Conservation (phyloP, 2,888 invertebrate species). For the Nomada goodeniana region DNA sequence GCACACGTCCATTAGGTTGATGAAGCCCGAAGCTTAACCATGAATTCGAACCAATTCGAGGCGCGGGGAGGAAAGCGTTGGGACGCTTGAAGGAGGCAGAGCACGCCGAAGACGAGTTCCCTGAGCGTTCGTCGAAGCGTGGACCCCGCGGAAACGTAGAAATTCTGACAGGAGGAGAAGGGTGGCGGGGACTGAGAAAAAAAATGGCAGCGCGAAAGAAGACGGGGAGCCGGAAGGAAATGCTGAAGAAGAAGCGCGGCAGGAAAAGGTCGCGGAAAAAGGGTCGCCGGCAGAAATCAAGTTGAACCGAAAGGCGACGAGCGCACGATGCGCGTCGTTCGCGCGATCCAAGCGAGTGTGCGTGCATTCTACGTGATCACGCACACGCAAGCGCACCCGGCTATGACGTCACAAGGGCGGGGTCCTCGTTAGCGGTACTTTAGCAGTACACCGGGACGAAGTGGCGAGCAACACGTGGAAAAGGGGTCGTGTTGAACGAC, state of each 20-base stretch:
- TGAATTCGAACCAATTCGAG: not conserved
- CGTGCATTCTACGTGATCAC: constrained; percentile 57
- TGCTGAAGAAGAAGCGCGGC: not conserved
- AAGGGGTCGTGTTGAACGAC: constrained; percentile 66
- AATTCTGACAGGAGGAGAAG: not conserved
- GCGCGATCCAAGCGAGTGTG: constrained; percentile 10
- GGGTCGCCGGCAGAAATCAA: not conserved
- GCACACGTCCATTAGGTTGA: not conserved
- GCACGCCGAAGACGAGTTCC: too few relatives aligned
- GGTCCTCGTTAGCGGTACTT: constrained; percentile 80
- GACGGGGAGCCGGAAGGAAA: not conserved
- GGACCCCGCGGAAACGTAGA: not conserved
- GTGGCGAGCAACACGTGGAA: constrained; percentile 82
- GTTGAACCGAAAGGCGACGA: not conserved
- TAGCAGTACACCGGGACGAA: constrained; percentile 62
- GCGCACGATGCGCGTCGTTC: constrained; percentile 10
- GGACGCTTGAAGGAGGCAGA: too few relatives aligned
- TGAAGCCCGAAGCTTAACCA: not conserved
- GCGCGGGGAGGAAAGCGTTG: not conserved
- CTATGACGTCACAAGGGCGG: constrained; percentile 82
- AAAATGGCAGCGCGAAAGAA: too few relatives aligned
- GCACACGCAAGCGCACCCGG: constrained; percentile 70
- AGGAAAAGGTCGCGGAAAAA: constrained; percentile 21
- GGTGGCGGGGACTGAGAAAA: too few relatives aligned
- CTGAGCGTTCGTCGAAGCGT: not conserved